phyloP scores from a whole-genome alignment of 1,140 invertebrate species.

The Episyrphus balteatus region DNA sequence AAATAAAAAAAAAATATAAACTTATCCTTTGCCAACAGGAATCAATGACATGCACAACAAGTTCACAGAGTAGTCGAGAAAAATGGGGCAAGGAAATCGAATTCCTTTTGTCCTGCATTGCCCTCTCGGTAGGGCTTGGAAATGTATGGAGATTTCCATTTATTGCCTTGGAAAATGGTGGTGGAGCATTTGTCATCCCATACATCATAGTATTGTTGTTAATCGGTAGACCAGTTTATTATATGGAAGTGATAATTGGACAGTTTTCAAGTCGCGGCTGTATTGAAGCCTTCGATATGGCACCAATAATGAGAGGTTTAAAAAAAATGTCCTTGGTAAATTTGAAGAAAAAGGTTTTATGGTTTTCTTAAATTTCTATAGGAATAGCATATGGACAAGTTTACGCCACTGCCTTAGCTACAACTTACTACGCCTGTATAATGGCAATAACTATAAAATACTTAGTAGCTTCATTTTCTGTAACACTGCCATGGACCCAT shows the following conservation, averaged over 20 bases:
- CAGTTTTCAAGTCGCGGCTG: conserved; percentile 56
- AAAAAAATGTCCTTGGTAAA: no score
- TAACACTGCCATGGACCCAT: conserved; percentile 53
- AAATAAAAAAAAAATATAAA: no score
- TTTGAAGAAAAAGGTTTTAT: not conserved
- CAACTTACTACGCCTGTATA: conserved; percentile 61
- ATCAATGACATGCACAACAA: no score
- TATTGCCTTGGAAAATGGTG: conserved; percentile 63
- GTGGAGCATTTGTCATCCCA: conserved; percentile 66
- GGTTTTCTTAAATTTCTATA: conserved; percentile 13
- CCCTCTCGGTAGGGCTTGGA: conserved; percentile 73
- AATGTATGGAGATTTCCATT: conserved; percentile 79
- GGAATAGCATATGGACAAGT: conserved; percentile 66
- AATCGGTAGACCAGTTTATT: conserved; percentile 72
- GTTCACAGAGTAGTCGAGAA: conserved; percentile 19
- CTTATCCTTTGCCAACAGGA: no score
- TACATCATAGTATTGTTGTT: conserved; percentile 65
- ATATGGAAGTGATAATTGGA: conserved; percentile 65
- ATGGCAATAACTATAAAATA: conserved; percentile 60
- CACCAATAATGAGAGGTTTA: conserved; percentile 45
- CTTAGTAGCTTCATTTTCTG: conserved; percentile 49
- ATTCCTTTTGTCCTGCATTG: conserved; percentile 72
- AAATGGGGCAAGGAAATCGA: conserved; percentile 68
- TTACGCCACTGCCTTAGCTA: conserved; percentile 57
- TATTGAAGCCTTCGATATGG: conserved; percentile 40